Base-by-base conservation (phyloP, 2,113 vertebrate genomes). In the Plestiodon gilberti region DNA sequence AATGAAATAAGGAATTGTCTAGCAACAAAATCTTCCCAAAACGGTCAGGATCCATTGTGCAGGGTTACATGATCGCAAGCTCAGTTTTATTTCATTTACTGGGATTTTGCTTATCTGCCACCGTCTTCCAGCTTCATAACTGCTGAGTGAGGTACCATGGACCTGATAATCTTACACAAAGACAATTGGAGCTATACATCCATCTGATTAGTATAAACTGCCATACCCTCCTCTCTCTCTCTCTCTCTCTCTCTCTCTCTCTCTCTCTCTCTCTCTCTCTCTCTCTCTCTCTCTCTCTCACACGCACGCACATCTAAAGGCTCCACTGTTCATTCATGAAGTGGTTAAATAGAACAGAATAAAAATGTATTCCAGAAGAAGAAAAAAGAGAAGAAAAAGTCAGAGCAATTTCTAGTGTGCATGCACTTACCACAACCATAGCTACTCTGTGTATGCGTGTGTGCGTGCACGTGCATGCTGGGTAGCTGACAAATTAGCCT, bases 41-140 rank as follows among this genome's bases (percentile, higher is more conserved):
- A 23, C 25, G 25, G 9, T 3, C 67, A 43, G 17, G 3, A 69
- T 18, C n/a, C 40, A 73, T 78, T 82, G 10, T 73, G 30, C 59
- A 40, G 55, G 17, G 76, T 80, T 28, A 22, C 17, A 30, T 2
- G 1, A 28, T 0, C 84, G 11, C 40, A 1, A 0, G 20, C 40
- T 86, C 55, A 0, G 1, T 48, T 82, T 89, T 81, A 55, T 77
- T 92, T 77, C 75, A 65, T 65, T 38, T 84, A 33, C 57, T 76
- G 48, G 15, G 22, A 71, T 71, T 80, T 79, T 61, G 25, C 65
- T 80, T 25, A 76, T 67, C 61, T 57, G 15, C 59, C 6, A 52
- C n/a, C n/a, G 23, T 43, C 59, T 76, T 67, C 79, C 35, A 40
- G 67, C 67, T 57, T 75, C 43, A 40, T 30, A 75, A n/a, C 17